Conservation (phyloP, 1,140 invertebrate species). For the Gyrodactylus bullatarudis region DNA sequence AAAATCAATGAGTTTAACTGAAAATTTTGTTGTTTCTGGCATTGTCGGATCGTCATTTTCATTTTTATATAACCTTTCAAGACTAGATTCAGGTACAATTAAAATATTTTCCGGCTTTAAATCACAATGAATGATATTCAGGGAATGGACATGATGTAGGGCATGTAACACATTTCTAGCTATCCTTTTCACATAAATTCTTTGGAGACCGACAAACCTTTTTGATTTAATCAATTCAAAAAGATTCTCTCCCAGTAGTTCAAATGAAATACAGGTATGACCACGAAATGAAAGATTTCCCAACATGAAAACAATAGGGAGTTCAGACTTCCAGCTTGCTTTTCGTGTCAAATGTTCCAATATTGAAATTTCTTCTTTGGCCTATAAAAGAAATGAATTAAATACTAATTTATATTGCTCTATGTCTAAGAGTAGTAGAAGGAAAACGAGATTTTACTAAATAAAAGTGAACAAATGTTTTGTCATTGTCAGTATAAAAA, state of each 20-base stretch:
- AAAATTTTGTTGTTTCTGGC: conserved; percentile 18
- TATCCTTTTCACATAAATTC: conserved; percentile 18
- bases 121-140: conserved; percentile 22
- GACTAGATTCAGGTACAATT: not conserved
- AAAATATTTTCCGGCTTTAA: conserved; percentile 16
- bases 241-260: conserved; percentile 33
- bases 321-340: conserved; percentile 82
- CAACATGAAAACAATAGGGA: conserved; percentile 92
- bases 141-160: conserved; percentile 15
- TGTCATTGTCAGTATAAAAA: too few species aligned
- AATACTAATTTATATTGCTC: not conserved
- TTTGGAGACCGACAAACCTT: conserved; percentile 20
- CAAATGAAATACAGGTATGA: conserved; percentile 98
- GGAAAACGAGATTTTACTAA: not conserved
- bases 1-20: conserved; percentile 22
- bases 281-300: conserved; percentile 90
- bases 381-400: conserved; percentile 33
- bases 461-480: too few species aligned
- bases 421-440: not conserved
- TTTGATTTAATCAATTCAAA: conserved; percentile 22
- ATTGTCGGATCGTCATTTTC: too few species aligned
- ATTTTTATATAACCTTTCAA: not conserved
- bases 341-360: conserved; percentile 44
- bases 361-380: conserved; percentile 92
- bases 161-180: conserved; percentile 18